Base-by-base conservation (phyloP, 1,140 invertebrate genomes). In the Epicauta chinensis region DNA sequence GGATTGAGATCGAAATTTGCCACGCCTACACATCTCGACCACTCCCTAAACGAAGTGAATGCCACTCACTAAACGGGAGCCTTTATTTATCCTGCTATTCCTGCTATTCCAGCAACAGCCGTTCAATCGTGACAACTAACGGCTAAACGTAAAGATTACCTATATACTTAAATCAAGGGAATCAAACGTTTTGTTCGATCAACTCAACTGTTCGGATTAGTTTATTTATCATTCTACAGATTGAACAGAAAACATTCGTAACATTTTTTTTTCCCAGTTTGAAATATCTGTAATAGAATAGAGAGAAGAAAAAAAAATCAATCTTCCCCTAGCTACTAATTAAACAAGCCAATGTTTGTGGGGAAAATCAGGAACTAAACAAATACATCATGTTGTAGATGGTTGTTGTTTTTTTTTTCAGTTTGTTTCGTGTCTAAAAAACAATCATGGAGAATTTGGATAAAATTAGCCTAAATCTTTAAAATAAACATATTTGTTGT, bases 1-100 rank as follows among this genome's bases (percentile, higher is more conserved):
- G 47, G 47, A 55, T 55, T 54, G 40, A 47, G 44, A 39, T 38
- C 48, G 41, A 56, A 56, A 47, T 47, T 23, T 37, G 47, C 48
- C 42, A 42, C 47, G 44, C 48, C 48, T 46, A 43, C 55, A 39
- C 41, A 38, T 31, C 44, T 50, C 42, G 44, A 54, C 52, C 52
- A 54, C 52, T 48, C 52, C 52, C 52, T 47, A 42, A 31, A 38
- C 45, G 23, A 37, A 47, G 34, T 47, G 45, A 47, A 47, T 47
- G 45, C 45, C 45, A 47, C 45, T 47, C 45, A 47, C 45, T 47
- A 47, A 47, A 47, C 45, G 45, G 45, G 45, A 47, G 45, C 45
- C n/a, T 47, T 47, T 47, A 47, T 47, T 47, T 47, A 47, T 50
- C 47, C 47, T 50, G 47, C 37, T 38, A 31, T 50, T 50, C 47